These are phyloP conservation scores for Ceuthmochares aereus DNA, from an alignment of 2,113 vertebrate genomes.

Conservation along the genomic window DNA sequence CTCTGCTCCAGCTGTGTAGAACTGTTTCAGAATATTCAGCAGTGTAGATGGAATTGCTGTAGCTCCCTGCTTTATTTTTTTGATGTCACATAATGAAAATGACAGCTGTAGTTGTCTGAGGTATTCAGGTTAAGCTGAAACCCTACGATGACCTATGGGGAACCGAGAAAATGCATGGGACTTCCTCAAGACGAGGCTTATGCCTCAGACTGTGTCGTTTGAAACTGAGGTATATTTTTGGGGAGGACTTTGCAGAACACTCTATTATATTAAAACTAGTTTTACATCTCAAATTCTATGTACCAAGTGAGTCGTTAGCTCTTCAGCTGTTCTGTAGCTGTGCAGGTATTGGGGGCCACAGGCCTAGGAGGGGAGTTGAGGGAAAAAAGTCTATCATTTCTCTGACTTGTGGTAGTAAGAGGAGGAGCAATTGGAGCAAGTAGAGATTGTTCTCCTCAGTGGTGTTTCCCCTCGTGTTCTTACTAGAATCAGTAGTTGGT, in stretches of 20 bases:
- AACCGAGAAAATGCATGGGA: background rate
- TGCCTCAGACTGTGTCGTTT: background rate
- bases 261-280: background rate
- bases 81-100: background rate
- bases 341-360: background rate
- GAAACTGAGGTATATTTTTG: background rate
- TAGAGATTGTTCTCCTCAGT: background rate
- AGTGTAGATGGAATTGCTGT: background rate
- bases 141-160: background rate
- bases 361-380: background rate
- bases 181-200: background rate
- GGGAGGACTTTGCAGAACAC: background rate
- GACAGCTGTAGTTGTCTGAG: background rate
- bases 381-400: background rate
- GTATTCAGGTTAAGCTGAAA: background rate
- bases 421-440: background rate
- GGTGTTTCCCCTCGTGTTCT: background rate
- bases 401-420: background rate
- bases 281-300: background rate
- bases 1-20: background rate
- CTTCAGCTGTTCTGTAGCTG: background rate
- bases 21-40: background rate
- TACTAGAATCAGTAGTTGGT: background rate
- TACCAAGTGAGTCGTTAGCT: background rate
- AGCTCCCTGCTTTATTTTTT: background rate